A percentile compares a stretch with the other conserved stretches of the same genome.
Evolutionary conservation across 2,113 vertebrate genomes (phyloP).

Genomic region (Vulpes lagopus): DNA sequence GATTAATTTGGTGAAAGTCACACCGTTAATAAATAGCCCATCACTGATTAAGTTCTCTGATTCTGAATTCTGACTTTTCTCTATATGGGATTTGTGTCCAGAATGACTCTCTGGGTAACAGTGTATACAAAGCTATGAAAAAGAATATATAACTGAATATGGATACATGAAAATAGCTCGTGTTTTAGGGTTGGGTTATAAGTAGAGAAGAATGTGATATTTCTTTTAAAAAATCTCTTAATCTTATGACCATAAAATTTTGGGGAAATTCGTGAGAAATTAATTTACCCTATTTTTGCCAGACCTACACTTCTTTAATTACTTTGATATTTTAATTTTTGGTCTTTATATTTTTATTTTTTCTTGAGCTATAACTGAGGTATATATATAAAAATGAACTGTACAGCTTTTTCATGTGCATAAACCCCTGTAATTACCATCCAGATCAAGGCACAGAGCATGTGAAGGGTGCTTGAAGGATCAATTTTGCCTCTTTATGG

Average conservation of each 20-base stretch:
- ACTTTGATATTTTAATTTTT: not conserved
- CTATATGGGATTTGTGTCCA: not conserved
- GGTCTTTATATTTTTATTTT: not conserved
- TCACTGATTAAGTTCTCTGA: slow-evolving; percentile 18
- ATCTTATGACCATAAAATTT: not conserved
- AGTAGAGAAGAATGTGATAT: not conserved
- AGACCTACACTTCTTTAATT: not conserved
- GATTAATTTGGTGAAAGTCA: not conserved
- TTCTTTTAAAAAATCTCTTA: slow-evolving; percentile 31
- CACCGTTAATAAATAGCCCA: not conserved
- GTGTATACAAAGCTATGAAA: not conserved
- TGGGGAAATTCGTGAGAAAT: not conserved
- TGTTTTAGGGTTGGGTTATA: not conserved
- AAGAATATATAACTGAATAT: not conserved
- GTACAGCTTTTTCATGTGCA: not conserved
- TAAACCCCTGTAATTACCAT: not conserved
- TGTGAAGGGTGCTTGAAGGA: not conserved
- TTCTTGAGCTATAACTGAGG: not conserved
- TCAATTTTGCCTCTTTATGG: not conserved
- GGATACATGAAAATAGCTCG: not conserved
- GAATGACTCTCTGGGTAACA: not conserved
- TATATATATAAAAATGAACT: not conserved
- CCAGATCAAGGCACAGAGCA: not conserved
- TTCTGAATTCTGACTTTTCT: not conserved
- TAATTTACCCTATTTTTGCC: not conserved